A percentile compares a stretch with the other conserved stretches of the same genome.
These are phyloP conservation scores for Palythoa heliodiscus DNA, from an alignment of 92 coral and sea anemone genomes.

Conservation along the genomic window DNA sequence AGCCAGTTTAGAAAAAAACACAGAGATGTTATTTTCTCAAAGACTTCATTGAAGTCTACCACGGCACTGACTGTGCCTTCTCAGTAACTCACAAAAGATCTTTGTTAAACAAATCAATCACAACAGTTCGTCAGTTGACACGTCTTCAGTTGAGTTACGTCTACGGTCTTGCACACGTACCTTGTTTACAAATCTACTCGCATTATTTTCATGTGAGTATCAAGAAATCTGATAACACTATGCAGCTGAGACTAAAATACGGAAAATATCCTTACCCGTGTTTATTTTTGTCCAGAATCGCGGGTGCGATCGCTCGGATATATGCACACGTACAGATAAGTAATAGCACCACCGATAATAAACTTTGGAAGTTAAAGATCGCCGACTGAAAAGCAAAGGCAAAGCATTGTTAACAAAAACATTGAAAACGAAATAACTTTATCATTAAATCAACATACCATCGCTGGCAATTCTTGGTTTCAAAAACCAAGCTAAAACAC, in stretches of 20 bases:
- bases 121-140: neutral
- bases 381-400: conserved; percentile 77
- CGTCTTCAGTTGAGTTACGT: neutral
- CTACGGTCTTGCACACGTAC: neutral
- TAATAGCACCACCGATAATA: conserved; percentile 83
- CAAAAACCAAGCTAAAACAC: conserved; percentile 4
- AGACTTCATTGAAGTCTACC: neutral
- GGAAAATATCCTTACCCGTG: conserved; percentile 76
- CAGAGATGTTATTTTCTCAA: neutral
- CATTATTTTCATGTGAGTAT: neutral
- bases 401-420: neutral
- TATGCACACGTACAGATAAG: conserved; percentile 97
- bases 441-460: conserved; percentile 8
- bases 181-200: neutral
- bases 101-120: neutral
- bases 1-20: neutral
- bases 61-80: neutral
- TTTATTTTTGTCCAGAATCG: conserved; percentile 94
- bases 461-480: conserved; percentile 15
- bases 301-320: conserved; percentile 89
- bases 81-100: neutral
- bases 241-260: neutral
- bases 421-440: neutral
- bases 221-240: neutral
- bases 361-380: conserved; percentile 96